A percentile compares a stretch with the other conserved stretches of the same genome.
Evolutionary conservation across 2,888 invertebrate genomes (phyloP).

Genomic region (Anticlea derivata): DNA sequence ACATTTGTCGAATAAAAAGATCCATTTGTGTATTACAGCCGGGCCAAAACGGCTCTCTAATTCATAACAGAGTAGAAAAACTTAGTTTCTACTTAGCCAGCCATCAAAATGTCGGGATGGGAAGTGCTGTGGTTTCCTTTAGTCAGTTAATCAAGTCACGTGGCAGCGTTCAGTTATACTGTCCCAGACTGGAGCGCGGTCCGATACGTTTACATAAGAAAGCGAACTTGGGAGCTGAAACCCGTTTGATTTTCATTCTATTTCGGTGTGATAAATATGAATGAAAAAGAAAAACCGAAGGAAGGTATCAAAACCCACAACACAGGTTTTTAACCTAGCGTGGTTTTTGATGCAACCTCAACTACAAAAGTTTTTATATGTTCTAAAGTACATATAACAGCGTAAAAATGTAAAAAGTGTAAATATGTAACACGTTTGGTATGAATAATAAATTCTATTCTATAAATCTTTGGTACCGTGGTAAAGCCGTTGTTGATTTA

Average conservation of each 20-base stretch:
- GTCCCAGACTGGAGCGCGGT: conserved; percentile 47
- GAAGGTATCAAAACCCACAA: too few species aligned
- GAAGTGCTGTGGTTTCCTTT: conserved; percentile 31
- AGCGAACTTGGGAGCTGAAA: conserved; percentile 17
- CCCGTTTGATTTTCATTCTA: conserved; percentile 16
- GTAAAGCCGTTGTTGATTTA: conserved; percentile 11
- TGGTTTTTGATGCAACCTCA: too few species aligned
- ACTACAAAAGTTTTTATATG: too few species aligned
- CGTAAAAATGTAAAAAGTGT: too few species aligned
- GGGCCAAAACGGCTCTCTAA: too few species aligned
- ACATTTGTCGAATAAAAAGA: too few species aligned
- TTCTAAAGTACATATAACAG: too few species aligned
- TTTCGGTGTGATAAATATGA: conserved; percentile 10
- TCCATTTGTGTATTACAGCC: too few species aligned
- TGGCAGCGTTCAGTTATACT: conserved; percentile 63
- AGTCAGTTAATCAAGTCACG: conserved; percentile 58
- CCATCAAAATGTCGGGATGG: not conserved
- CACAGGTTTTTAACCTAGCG: too few species aligned
- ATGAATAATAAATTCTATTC: too few species aligned
- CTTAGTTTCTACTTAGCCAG: not conserved
- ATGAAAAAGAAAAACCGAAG: too few species aligned
- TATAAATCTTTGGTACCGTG: conserved; percentile 9
- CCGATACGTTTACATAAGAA: conserved; percentile 44
- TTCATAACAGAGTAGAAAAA: not conserved
- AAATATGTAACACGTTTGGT: too few species aligned